Evolutionary conservation across 2,888 invertebrate genomes (phyloP), one percentile per base, ranked within the genome.

Genomic region (Ormia ochracea): DNA sequence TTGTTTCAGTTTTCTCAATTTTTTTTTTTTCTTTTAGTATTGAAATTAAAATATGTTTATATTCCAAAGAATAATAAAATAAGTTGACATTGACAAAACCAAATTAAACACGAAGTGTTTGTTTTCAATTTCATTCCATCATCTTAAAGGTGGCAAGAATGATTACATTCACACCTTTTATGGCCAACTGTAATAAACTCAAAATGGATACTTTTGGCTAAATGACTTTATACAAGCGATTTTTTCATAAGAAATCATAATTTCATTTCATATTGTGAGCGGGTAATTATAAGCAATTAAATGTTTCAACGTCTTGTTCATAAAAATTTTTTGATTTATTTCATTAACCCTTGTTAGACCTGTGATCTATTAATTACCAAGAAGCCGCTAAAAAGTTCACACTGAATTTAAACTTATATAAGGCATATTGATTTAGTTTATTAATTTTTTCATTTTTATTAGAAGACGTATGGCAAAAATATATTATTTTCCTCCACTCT

Each of bases 41-140:
- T 26, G 41, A 12, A 43, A 33, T 43, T 52, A 33, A 65, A 56
- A 65, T 54, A n/a, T 56, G 63, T 65, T 73, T 56, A 2, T 52
- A 45, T 36, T 33, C 31, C 41, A 33, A 45, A 33, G 14, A 19
- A 1, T 41, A 31, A 58, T 59, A 59, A 50, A 74, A 66, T 56
- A n/a, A n/a, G n/a, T 33, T 65, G 58, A 33, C 58, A 41, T 74
- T 74, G 58, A 48, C 4, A 19, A 31, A 19, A 21, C 14, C 21
- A 59, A 43, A 28, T 10, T 1, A 41, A 43, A 1, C 6, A 59
- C 26, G n/a, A 26, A 43, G 23, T 58, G 12, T 56, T 38, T n/a
- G n/a, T n/a, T 19, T n/a, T 43, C 10, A 17, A 43, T 6, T 17
- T 17, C 0, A 38, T 38, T 59, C 41, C 1, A 26, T 3, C 2